Base-by-base conservation (phyloP, 2,888 invertebrate species). In the Phrixothrix hirtus region DNA sequence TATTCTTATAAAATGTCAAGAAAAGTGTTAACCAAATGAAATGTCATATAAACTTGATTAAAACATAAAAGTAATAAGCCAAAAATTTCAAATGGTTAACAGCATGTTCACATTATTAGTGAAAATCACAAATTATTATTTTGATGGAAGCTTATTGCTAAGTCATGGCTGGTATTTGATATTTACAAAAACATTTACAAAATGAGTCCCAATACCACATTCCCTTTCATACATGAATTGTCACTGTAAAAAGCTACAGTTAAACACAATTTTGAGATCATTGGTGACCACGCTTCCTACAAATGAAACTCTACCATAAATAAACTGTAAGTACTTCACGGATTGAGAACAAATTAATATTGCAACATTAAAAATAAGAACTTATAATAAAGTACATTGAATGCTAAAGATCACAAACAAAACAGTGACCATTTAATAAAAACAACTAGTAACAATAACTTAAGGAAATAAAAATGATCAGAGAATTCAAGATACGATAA, bases 221-320 rank as follows among this genome's bases (percentile, higher is more conserved):
- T 59, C 49, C 54, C 44, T 55, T 55, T 36, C 25, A 45, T 49
- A 49, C 29, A 39, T 54, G 41, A 54, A 42, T 39, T 35, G 45
- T 29, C 36, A 30, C 36, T 32, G 41, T 45, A 39, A 11, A 45
- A 29, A 37, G 36, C 37, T 54, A 43, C 55, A 58, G 55, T 58
- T 56, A 55, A 50, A 57, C 51, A 51, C 34, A 72, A 72, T 71
- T 72, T 71, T 72, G 72, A 73, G 73, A 73, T 73, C 73, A 71
- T 65, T 67, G 64, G 68, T 64, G 68, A 70, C 67, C 68, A 67
- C 57, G 61, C 59, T 30, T 34, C 26, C 36, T 52, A 52, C 11
- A 32, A 47, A 41, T 44, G 37, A 34, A 61, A 62, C 54, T 51
- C n/a, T 60, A 62, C 54, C 52, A 51, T 53, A 57, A 61, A 57